These are phyloP conservation scores for Penaeus vannamei DNA, from an alignment of 1,140 invertebrate species.

Conservation along the genomic window DNA sequence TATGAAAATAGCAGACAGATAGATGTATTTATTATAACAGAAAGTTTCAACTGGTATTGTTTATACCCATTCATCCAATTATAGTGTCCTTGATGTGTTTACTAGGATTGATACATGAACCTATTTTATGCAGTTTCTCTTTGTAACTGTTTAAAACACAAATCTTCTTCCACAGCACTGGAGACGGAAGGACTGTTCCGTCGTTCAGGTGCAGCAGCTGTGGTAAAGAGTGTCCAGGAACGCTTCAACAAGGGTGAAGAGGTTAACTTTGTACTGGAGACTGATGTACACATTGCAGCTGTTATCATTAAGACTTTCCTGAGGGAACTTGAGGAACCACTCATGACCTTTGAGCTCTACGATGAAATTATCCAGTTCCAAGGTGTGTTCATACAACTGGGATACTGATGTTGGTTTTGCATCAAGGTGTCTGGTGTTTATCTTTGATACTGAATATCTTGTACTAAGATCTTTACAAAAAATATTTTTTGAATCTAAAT, in stretches of 20 bases:
- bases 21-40: too few relatives aligned
- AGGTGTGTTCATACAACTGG: constrained; percentile 74
- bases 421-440: too few relatives aligned
- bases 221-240: constrained; percentile 88
- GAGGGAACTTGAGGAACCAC: constrained; percentile 91
- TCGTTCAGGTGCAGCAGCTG: constrained; percentile 86
- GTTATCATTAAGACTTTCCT: constrained; percentile 96
- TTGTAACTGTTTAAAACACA: neutral
- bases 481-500: too few relatives aligned
- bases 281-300: constrained; percentile 92
- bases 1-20: too few relatives aligned
- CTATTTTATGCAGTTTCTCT: too few relatives aligned
- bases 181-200: constrained; percentile 97
- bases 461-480: too few relatives aligned
- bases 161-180: constrained; percentile 72
- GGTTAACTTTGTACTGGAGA: constrained; percentile 81
- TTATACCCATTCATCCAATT: too few relatives aligned
- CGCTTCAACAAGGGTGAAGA: constrained; percentile 87
- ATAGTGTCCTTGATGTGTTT: too few relatives aligned
- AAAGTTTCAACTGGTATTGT: too few relatives aligned
- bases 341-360: constrained; percentile 95
- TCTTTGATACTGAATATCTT: too few relatives aligned
- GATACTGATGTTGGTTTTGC: too few relatives aligned
- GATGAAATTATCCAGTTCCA: constrained; percentile 95
- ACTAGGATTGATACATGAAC: too few relatives aligned